Percentiles rank a stretch among this genome's conserved stretches.
phyloP scores from a whole-genome alignment of 2,113 vertebrate genomes.

The Synchiropus splendidus region DNA sequence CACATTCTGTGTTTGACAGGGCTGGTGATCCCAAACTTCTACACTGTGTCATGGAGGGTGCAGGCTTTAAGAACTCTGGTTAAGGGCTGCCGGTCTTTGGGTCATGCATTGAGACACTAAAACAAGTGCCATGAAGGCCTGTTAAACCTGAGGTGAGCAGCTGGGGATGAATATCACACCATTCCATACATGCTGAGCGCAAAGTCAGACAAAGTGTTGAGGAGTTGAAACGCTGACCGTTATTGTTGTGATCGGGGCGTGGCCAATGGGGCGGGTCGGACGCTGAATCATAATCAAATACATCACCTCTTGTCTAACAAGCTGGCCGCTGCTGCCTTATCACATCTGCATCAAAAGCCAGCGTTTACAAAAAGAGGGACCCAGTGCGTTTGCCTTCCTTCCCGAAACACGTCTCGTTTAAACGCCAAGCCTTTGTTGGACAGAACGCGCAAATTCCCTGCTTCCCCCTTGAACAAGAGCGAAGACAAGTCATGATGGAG shows the following conservation, averaged over 20 bases:
- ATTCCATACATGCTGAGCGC: too few relatives aligned
- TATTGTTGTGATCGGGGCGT: conserved; percentile 27
- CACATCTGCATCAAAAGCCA: conserved; percentile 39
- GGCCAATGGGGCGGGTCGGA: conserved; percentile 16
- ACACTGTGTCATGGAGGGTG: too few relatives aligned
- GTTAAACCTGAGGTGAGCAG: too few relatives aligned
- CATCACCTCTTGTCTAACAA: conserved; percentile 60
- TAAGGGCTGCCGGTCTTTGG: too few relatives aligned
- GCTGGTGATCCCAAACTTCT: too few relatives aligned
- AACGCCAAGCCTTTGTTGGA: conserved; percentile 48
- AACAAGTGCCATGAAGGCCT: too few relatives aligned
- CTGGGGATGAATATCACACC: too few relatives aligned
- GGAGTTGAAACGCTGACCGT: too few relatives aligned
- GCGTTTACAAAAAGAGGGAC: conserved; percentile 38
- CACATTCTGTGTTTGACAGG: too few relatives aligned
- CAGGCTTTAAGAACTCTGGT: too few relatives aligned
- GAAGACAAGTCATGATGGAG: conserved; percentile 52
- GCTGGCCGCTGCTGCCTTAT: conserved; percentile 46
- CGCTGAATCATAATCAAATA: conserved; percentile 64
- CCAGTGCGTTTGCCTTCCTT: conserved; percentile 22
- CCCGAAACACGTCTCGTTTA: conserved; percentile 48
- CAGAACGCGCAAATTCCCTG: conserved; percentile 27
- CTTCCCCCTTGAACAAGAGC: conserved; percentile 23
- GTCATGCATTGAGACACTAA: too few relatives aligned
- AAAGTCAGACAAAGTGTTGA: too few relatives aligned